phyloP scores from a whole-genome alignment of 2,888 invertebrate species.

The Glyphotaelius pellucidus region DNA sequence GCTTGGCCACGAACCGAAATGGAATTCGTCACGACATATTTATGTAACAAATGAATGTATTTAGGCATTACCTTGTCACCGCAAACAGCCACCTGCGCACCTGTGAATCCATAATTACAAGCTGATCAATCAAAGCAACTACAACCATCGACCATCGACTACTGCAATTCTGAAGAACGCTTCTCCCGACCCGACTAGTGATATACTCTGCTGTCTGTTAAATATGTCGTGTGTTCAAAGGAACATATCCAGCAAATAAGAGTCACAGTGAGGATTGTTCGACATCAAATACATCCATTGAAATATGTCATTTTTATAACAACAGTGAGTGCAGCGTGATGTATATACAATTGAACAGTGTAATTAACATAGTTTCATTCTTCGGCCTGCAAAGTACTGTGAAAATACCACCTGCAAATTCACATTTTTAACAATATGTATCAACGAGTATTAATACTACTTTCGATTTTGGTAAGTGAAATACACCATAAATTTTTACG shows the following conservation, averaged over 20 bases:
- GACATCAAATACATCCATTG: not conserved
- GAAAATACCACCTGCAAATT: not conserved
- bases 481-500: not conserved
- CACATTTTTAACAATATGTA: conserved; percentile 10
- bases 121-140: conserved; percentile 23
- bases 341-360: conserved; percentile 16
- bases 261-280: not conserved
- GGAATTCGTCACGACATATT: conserved; percentile 25
- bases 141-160: not conserved
- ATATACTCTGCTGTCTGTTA: not conserved
- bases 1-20: not conserved
- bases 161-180: conserved; percentile 34
- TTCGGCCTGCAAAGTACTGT: not conserved
- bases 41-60: conserved; percentile 40
- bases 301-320: conserved; percentile 1
- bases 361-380: not conserved
- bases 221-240: conserved; percentile 39
- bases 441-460: conserved; percentile 7
- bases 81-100: conserved; percentile 30
- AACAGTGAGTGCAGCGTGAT: conserved; percentile 5
- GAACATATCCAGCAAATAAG: not conserved
- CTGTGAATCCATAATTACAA: conserved; percentile 24
- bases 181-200: conserved; percentile 21
- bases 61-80: conserved; percentile 38
- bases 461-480: conserved; percentile 25